These are phyloP conservation scores for Zoanthus sansibaricus DNA, from an alignment of 92 coral and sea anemone genomes.

Conservation along the genomic window DNA sequence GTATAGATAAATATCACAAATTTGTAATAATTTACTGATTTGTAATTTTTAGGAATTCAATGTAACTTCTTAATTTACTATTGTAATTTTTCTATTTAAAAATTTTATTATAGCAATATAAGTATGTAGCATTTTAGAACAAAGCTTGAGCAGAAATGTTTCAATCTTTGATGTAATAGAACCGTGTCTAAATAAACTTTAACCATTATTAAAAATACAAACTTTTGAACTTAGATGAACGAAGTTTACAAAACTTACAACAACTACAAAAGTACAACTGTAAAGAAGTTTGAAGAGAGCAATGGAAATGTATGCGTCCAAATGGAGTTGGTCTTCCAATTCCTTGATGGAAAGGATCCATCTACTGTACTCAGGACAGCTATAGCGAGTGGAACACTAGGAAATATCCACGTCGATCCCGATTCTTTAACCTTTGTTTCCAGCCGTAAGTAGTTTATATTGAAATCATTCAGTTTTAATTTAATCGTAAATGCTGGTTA, in stretches of 20 bases:
- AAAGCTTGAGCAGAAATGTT: not conserved
- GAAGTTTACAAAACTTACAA: slow-evolving; percentile 21
- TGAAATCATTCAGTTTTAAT: too few species aligned
- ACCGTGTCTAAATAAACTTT: too few species aligned
- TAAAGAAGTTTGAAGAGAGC: slow-evolving; percentile 23
- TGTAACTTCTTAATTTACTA: too few species aligned
- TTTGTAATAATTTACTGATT: too few species aligned
- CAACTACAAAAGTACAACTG: slow-evolving; percentile 9
- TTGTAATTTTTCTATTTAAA: too few species aligned
- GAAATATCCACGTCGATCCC: slow-evolving; percentile 35
- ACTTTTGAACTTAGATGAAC: not conserved
- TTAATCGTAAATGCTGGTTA: too few species aligned
- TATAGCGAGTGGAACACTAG: slow-evolving; percentile 24
- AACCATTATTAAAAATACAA: too few species aligned
- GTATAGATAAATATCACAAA: too few species aligned
- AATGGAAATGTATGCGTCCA: slow-evolving; percentile 7
- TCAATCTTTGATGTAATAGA: not conserved
- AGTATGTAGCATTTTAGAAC: too few species aligned
- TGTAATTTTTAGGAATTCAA: too few species aligned
- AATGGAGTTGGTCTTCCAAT: slow-evolving; percentile 32
- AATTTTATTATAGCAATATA: too few species aligned
- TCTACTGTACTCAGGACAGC: slow-evolving; percentile 30
- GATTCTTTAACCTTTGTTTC: slow-evolving; percentile 20
- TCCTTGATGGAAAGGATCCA: slow-evolving; percentile 20
- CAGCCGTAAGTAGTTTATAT: slow-evolving; percentile 30